These are phyloP conservation scores for Prochilodus magdalenae DNA, from an alignment of 2,113 vertebrate genomes.

Conservation along the genomic window DNA sequence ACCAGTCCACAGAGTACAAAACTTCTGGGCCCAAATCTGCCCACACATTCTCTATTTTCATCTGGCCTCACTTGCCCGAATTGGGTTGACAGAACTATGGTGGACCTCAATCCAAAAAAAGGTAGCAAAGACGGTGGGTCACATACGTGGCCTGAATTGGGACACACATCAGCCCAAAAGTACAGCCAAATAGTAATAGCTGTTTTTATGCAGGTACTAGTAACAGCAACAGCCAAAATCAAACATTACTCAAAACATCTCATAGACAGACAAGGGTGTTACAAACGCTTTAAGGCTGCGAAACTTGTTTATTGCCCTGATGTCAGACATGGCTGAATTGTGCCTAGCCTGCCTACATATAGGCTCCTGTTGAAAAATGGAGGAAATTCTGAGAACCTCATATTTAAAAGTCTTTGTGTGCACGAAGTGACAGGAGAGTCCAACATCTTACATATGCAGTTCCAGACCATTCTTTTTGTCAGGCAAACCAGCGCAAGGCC, in stretches of 20 bases:
- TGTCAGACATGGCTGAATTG: background rate
- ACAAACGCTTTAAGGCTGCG: background rate
- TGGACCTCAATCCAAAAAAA: too few relatives aligned
- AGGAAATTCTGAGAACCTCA: background rate
- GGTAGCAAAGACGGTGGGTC: too few relatives aligned
- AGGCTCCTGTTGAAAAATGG: background rate
- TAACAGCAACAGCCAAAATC: background rate
- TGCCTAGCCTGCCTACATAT: background rate
- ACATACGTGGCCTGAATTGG: too few relatives aligned
- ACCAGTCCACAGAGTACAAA: too few relatives aligned
- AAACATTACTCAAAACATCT: background rate
- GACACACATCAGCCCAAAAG: too few relatives aligned
- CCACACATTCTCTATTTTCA: too few relatives aligned
- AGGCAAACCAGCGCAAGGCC: background rate
- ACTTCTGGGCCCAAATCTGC: too few relatives aligned
- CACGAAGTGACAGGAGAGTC: too few relatives aligned
- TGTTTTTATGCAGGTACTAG: too few relatives aligned
- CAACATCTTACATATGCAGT: slow-evolving; percentile 13
- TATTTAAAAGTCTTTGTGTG: background rate
- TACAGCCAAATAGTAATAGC: too few relatives aligned
- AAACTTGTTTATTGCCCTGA: background rate
- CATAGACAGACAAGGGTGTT: background rate
- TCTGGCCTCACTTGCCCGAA: too few relatives aligned
- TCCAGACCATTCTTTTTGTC: background rate
- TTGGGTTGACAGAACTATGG: too few relatives aligned